These are phyloP conservation scores for Saccopteryx leptura DNA, from an alignment of 2,113 vertebrate species.

Conservation along the genomic window DNA sequence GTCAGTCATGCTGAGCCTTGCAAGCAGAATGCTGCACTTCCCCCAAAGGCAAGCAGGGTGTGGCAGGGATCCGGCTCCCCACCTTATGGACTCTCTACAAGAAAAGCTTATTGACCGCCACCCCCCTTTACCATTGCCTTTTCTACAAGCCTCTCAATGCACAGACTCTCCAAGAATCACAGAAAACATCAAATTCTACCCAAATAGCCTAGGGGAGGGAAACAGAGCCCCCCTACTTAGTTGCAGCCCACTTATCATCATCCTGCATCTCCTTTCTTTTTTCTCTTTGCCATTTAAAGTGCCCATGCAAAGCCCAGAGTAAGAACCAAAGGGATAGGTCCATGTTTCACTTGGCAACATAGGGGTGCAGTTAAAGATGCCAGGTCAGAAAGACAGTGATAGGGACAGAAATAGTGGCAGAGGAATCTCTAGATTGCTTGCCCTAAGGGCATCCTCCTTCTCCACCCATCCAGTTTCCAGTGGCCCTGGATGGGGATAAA, in stretches of 20 bases:
- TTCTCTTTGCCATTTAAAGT: slow-evolving; percentile 13
- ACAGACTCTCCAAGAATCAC: not conserved
- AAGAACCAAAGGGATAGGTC: not conserved
- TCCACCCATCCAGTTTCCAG: not conserved
- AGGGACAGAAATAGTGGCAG: not conserved
- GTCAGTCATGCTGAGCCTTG: slow-evolving; percentile 11
- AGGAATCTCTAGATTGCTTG: slow-evolving; percentile 48
- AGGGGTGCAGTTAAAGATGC: not conserved
- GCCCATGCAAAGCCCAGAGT: not conserved
- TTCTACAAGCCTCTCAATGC: slow-evolving; percentile 76
- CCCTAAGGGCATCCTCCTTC: not conserved
- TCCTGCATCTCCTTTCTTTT: not conserved
- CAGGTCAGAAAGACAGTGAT: not conserved
- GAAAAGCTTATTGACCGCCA: not conserved
- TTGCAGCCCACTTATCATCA: not conserved
- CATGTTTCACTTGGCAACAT: not conserved
- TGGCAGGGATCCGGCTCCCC: slow-evolving; percentile 6
- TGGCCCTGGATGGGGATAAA: not conserved
- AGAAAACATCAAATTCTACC: not conserved
- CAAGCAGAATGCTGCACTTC: slow-evolving; percentile 50
- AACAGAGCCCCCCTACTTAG: not conserved
- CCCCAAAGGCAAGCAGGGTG: slow-evolving; percentile 46
- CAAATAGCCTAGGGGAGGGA: not conserved
- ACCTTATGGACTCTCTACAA: slow-evolving; percentile 36
- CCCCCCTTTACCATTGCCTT: slow-evolving; percentile 40